A percentile compares a stretch with the other conserved stretches of the same genome.
Evolutionary conservation across 2,113 vertebrate genomes (phyloP).

Genomic region (Dendrocopos noguchii): DNA sequence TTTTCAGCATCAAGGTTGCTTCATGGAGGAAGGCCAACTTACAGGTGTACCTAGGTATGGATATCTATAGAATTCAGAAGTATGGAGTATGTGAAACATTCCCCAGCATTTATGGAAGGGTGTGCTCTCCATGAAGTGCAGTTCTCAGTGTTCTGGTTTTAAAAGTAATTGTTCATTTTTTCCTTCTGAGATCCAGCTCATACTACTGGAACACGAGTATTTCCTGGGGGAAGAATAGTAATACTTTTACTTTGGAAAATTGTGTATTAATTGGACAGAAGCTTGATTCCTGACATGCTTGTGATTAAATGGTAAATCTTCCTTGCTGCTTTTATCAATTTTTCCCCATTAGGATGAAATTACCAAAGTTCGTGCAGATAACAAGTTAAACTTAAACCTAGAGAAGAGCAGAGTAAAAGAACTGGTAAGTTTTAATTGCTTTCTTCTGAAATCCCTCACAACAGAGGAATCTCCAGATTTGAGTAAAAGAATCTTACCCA

Average conservation of each 20-base stretch:
- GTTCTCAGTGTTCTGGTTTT: background rate
- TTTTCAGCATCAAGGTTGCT: background rate
- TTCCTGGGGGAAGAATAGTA: background rate
- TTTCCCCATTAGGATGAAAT: slow-evolving; percentile 86
- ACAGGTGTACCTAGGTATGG: background rate
- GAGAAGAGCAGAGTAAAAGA: slow-evolving; percentile 94
- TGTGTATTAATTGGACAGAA: background rate
- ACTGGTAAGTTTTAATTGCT: slow-evolving; percentile 80
- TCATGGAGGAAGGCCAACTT: background rate
- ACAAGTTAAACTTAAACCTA: slow-evolving; percentile 88
- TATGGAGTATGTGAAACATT: background rate
- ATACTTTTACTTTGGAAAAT: background rate
- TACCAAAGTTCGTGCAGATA: slow-evolving; percentile 87
- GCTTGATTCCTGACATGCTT: background rate
- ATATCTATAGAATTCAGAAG: background rate
- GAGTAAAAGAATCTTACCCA: background rate
- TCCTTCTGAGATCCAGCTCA: background rate
- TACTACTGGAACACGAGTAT: background rate
- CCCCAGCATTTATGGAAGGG: background rate
- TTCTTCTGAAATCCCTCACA: background rate
- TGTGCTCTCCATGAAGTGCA: background rate
- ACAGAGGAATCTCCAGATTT: background rate
- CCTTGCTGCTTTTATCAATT: background rate
- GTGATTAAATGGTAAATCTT: background rate
- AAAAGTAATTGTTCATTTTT: background rate